phyloP scores from a whole-genome alignment of 2,888 invertebrate species.

The Panopea generosa region DNA sequence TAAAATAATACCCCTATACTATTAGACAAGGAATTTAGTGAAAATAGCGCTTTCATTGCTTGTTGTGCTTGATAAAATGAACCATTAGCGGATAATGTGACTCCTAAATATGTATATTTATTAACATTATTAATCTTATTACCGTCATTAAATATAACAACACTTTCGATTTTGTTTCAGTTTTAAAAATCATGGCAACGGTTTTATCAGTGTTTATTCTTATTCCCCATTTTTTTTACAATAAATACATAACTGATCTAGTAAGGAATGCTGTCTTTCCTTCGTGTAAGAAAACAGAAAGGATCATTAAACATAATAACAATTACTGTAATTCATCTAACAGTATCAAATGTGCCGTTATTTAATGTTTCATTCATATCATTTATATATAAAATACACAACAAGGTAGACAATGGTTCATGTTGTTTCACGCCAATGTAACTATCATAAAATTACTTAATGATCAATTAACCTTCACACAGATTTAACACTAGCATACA shows the following conservation, averaged over 20 bases:
- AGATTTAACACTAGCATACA: no score
- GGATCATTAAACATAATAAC: background rate
- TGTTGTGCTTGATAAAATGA: no score
- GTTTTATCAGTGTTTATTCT: no score
- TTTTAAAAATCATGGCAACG: no score
- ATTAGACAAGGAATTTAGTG: no score
- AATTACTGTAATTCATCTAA: conserved; percentile 5
- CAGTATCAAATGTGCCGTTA: background rate
- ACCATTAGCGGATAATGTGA: no score
- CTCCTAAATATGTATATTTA: no score
- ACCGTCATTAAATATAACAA: no score
- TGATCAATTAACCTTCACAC: background rate
- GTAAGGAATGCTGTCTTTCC: background rate
- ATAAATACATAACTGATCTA: background rate
- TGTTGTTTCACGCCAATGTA: background rate
- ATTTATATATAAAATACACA: background rate
- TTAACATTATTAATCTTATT: no score
- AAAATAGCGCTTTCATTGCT: no score
- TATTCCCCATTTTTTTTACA: background rate
- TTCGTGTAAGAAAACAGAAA: background rate
- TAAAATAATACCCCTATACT: no score
- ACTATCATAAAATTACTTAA: background rate
- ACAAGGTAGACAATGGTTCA: background rate
- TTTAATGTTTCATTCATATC: background rate
- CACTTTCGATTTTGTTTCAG: no score